A percentile compares a stretch with the other conserved stretches of the same genome.
Conservation (phyloP, 2,888 invertebrate species). For the Polymixis flavicincta region DNA sequence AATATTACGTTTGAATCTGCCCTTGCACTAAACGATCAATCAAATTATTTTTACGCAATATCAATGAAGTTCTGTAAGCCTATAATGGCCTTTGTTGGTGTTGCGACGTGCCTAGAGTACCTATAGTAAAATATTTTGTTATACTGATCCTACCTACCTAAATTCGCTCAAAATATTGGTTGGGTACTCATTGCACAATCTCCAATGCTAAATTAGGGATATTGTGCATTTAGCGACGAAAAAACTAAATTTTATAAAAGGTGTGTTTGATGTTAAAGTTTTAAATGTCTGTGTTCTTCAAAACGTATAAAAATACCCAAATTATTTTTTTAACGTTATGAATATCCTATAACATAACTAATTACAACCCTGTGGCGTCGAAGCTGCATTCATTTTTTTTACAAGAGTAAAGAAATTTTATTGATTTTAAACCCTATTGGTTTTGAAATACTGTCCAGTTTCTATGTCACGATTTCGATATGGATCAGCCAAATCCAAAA, state of each 20-base stretch:
- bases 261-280: background rate
- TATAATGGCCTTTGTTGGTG: no score
- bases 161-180: background rate
- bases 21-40: no score
- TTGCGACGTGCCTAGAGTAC: background rate
- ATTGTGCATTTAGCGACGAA: no score
- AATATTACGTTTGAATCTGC: no score
- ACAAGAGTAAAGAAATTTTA: background rate
- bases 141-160: background rate
- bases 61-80: background rate
- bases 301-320: background rate
- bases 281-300: no score
- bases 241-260: background rate
- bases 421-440: background rate
- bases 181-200: background rate
- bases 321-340: slow-evolving; percentile 15
- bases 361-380: background rate
- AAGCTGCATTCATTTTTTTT: slow-evolving; percentile 1
- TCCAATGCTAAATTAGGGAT: no score
- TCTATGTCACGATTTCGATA: background rate
- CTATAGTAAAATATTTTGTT: background rate
- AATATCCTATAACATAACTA: slow-evolving; percentile 3
- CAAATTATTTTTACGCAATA: background rate
- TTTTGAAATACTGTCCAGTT: background rate
- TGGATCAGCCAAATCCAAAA: background rate